Evolutionary conservation across 2,113 vertebrate genomes (phyloP).

Genomic region (Silurus asotus): DNA sequence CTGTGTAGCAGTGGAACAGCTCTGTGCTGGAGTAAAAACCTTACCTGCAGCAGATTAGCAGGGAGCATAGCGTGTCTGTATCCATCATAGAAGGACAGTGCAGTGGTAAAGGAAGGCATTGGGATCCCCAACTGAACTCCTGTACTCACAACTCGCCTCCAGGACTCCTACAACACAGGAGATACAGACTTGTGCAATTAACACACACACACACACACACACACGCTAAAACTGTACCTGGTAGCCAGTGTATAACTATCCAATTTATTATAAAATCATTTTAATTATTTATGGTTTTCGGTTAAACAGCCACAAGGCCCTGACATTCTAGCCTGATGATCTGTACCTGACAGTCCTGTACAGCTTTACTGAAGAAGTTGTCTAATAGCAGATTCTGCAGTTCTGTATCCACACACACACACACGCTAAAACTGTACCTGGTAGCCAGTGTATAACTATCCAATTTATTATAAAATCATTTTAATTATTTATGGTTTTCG

Average conservation of each 20-base stretch:
- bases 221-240: not conserved
- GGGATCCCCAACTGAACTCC: conserved; percentile 91
- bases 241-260: not conserved
- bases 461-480: not conserved
- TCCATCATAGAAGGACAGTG: conserved; percentile 94
- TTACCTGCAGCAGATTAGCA: conserved; percentile 94
- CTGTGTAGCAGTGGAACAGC: not conserved
- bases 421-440: not conserved
- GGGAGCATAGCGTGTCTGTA: conserved; percentile 88
- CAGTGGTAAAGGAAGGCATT: conserved; percentile 96
- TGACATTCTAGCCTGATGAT: not conserved
- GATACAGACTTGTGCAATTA: not conserved
- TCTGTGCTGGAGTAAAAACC: not conserved
- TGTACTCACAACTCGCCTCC: conserved; percentile 82
- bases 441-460: not conserved
- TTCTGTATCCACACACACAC: conserved; percentile 63
- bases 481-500: not conserved
- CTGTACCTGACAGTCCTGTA: conserved; percentile 89
- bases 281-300: not conserved
- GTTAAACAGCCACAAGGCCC: not conserved
- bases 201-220: not conserved
- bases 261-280: not conserved
- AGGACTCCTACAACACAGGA: conserved; percentile 79
- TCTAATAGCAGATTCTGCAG: conserved; percentile 91
- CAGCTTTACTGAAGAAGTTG: conserved; percentile 85